Conservation (phyloP, 1,140 invertebrate species). For the Lepidurus couesii region DNA sequence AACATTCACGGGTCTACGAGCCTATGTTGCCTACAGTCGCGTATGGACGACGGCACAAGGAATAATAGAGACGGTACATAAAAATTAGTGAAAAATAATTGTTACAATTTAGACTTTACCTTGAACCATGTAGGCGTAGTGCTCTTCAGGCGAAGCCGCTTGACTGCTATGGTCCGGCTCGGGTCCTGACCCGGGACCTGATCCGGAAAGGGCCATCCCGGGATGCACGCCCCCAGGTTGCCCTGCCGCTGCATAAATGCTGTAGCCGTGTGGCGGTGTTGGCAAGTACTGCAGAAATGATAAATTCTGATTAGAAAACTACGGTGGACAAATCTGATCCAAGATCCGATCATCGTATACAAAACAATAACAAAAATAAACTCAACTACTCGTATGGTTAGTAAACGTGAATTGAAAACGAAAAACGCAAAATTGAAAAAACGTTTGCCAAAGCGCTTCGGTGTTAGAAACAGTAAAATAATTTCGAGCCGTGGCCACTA, state of each 20-base stretch:
- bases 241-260: not conserved
- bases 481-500: too few relatives aligned
- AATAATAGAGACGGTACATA: not conserved
- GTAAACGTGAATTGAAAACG: too few relatives aligned
- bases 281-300: not conserved
- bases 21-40: not conserved
- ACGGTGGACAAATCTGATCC: too few relatives aligned
- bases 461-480: too few relatives aligned
- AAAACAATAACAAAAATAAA: too few relatives aligned
- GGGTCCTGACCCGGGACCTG: slow-evolving; percentile 4
- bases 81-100: not conserved
- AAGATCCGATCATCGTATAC: too few relatives aligned
- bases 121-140: slow-evolving; percentile 8
- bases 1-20: not conserved
- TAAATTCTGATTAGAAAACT: too few relatives aligned
- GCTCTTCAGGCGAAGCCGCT: not conserved
- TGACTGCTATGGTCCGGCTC: slow-evolving; percentile 12
- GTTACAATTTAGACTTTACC: not conserved
- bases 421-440: too few relatives aligned
- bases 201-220: not conserved
- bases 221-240: not conserved
- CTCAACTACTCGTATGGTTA: too few relatives aligned
- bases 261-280: not conserved
- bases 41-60: not conserved
- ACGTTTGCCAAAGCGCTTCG: too few relatives aligned